A percentile compares a stretch with the other conserved stretches of the same genome.
phyloP scores from a whole-genome alignment of 2,888 invertebrate species.

The Plutella xylostella region DNA sequence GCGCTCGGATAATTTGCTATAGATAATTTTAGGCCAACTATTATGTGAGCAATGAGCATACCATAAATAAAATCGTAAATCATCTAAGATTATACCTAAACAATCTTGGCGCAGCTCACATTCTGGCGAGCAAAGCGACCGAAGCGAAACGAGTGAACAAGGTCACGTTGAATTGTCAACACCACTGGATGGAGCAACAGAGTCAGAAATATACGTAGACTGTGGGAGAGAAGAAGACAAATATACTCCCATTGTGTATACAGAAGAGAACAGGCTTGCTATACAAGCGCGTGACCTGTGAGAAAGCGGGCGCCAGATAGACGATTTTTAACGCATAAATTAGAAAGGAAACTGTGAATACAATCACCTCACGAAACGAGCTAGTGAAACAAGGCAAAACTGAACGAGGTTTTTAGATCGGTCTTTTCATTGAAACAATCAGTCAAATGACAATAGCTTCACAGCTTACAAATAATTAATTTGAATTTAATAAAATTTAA shows the following conservation, averaged over 20 bases:
- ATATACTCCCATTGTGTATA: conserved; percentile 50
- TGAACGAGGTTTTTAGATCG: too few species aligned
- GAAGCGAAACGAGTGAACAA: conserved; percentile 46
- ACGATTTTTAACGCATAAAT: conserved; percentile 56
- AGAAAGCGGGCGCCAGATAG: conserved; percentile 49
- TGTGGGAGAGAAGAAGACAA: conserved; percentile 31
- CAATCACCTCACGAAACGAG: too few species aligned
- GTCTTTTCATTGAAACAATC: too few species aligned
- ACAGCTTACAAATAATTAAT: too few species aligned
- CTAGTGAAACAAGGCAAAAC: too few species aligned
- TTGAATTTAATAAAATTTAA: too few species aligned
- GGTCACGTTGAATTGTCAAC: conserved; percentile 56
- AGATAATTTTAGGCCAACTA: too few species aligned
- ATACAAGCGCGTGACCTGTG: conserved; percentile 55
- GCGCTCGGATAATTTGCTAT: too few species aligned
- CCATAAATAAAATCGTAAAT: conserved; percentile 32
- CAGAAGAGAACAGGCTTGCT: conserved; percentile 56
- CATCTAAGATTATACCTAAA: conserved; percentile 37
- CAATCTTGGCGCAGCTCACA: background rate
- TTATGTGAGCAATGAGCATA: too few species aligned
- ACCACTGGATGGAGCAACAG: conserved; percentile 31
- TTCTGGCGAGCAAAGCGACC: conserved; percentile 25
- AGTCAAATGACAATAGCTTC: too few species aligned
- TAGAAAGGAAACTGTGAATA: conserved; percentile 34
- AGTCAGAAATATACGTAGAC: conserved; percentile 22